Evolutionary conservation across 2,113 vertebrate species (phyloP).

Genomic region (Camarhynchus parvulus): DNA sequence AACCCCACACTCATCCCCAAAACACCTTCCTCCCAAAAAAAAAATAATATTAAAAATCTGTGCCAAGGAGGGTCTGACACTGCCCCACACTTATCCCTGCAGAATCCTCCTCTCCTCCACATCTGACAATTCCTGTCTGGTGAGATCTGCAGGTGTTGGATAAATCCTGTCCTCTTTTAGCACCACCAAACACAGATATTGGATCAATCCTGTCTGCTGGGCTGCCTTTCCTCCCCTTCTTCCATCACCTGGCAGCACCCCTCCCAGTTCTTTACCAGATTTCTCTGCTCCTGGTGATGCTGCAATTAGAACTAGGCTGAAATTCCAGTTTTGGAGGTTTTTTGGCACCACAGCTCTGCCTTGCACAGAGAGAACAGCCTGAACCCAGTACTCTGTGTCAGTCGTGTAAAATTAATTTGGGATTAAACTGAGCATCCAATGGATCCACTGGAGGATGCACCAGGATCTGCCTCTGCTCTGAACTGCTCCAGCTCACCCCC

Average conservation of each 20-base stretch:
- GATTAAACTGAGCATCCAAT: not conserved
- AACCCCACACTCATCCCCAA: not conserved
- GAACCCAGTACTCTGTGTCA: not conserved
- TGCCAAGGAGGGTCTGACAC: not conserved
- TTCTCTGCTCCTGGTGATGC: not conserved
- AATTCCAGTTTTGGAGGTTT: not conserved
- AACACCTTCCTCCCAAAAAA: no score
- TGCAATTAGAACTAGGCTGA: not conserved
- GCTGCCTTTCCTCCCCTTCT: not conserved
- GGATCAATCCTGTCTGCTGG: not conserved
- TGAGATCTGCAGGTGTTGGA: not conserved
- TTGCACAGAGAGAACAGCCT: not conserved
- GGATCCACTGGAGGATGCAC: not conserved
- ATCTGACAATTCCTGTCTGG: not conserved
- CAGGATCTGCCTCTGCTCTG: not conserved
- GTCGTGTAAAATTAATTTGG: not conserved
- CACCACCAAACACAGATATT: not conserved
- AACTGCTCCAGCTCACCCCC: not conserved
- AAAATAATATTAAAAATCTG: no score
- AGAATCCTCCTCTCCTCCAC: not conserved
- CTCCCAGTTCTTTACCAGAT: not conserved
- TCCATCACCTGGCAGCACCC: not conserved
- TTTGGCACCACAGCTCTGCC: not conserved
- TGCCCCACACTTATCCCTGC: not conserved
- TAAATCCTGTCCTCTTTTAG: not conserved